Conservation (phyloP, 2,797 vertebrate genomes). For the Setipinna tenuifilis region DNA sequence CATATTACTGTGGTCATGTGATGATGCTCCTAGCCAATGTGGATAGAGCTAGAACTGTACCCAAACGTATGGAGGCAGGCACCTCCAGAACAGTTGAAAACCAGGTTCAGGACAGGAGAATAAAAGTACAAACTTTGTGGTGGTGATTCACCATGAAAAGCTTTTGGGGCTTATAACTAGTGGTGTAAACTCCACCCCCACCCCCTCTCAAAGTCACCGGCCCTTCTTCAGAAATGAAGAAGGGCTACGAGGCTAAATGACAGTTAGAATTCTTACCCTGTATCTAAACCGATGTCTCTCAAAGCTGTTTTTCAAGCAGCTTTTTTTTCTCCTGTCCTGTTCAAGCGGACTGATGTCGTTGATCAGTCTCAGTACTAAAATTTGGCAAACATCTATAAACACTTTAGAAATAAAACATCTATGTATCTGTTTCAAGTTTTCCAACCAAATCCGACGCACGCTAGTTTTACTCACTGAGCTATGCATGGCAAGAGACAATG, state of each 20-base stretch:
- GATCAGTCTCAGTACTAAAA: not conserved
- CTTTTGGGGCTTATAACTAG: too few species aligned
- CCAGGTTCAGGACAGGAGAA: too few species aligned
- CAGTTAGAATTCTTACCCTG: not conserved
- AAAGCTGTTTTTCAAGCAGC: not conserved
- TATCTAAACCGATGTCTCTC: not conserved
- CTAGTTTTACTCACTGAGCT: conserved; percentile 34
- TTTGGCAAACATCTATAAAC: conserved; percentile 4
- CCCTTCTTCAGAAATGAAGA: too few species aligned
- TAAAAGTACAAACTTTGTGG: too few species aligned
- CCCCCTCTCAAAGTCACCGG: too few species aligned
- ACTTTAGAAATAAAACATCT: not conserved
- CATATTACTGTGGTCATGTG: conserved; percentile 47
- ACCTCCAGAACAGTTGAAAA: too few species aligned
- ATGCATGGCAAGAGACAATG: conserved; percentile 26
- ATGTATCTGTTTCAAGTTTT: not conserved
- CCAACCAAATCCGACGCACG: conserved; percentile 15
- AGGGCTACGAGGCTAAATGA: too few species aligned
- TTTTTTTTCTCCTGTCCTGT: conserved; percentile 17
- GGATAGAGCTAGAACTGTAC: conserved; percentile 1
- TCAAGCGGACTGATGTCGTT: not conserved
- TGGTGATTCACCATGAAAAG: too few species aligned
- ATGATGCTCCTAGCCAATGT: conserved; percentile 15
- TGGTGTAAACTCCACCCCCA: too few species aligned
- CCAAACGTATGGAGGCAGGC: too few species aligned